These are phyloP conservation scores for Gandaritis pyraliata DNA, from an alignment of 2,888 invertebrate species.

Conservation along the genomic window DNA sequence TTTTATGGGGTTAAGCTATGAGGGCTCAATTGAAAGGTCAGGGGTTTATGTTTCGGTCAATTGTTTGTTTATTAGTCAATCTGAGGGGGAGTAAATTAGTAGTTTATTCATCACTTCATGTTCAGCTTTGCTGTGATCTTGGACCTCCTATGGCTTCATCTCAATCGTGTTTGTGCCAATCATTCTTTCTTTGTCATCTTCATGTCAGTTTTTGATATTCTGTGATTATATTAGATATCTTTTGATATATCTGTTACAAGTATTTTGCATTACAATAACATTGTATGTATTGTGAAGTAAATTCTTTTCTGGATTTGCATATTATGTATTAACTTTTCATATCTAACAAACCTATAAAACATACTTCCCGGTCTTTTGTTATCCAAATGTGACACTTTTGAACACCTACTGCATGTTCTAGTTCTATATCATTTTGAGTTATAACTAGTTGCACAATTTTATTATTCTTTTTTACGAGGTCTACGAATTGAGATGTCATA, in stretches of 20 bases:
- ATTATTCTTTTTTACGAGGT: conserved; percentile 53
- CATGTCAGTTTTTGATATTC: background rate
- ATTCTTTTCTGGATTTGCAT: background rate
- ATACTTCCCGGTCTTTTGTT: conserved; percentile 5
- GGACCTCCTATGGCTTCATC: background rate
- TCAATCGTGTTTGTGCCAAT: background rate
- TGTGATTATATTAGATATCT: background rate
- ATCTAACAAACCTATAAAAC: conserved; percentile 1
- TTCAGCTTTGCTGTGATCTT: background rate
- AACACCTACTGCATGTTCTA: conserved; percentile 19
- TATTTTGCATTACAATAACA: background rate
- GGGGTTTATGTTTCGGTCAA: conserved; percentile 47
- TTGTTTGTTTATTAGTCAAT: conserved; percentile 48
- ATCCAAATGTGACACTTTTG: conserved; percentile 11
- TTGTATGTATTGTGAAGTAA: too few relatives aligned
- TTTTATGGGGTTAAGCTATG: conserved; percentile 46
- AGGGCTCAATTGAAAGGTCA: conserved; percentile 50
- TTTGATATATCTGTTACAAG: background rate
- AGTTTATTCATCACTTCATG: conserved; percentile 9
- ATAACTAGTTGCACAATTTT: conserved; percentile 49
- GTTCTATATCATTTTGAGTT: conserved; percentile 32
- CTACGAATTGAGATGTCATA: conserved; percentile 58
- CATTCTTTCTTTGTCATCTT: background rate
- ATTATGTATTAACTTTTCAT: too few relatives aligned
- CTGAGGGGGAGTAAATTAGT: conserved; percentile 36